These are phyloP conservation scores for Rosalia funebris DNA, from an alignment of 2,888 invertebrate genomes.

Conservation along the genomic window DNA sequence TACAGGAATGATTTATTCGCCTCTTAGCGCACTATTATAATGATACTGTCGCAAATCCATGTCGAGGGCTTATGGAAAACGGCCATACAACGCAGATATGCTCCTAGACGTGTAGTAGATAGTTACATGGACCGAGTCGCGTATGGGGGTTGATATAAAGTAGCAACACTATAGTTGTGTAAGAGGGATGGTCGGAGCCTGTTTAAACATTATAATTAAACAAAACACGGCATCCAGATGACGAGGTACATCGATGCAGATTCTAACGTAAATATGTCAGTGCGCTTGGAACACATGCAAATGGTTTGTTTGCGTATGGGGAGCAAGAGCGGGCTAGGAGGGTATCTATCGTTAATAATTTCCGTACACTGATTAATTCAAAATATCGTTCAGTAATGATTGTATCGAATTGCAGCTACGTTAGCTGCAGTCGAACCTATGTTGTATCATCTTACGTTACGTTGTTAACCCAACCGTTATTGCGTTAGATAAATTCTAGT, in stretches of 20 bases:
- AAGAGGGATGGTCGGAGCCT: conserved; percentile 45
- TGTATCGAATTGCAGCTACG: background rate
- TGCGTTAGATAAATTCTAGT: no score
- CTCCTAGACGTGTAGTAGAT: conserved; percentile 23
- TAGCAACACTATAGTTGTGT: conserved; percentile 34
- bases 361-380: conserved; percentile 55
- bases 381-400: conserved; percentile 44
- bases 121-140: conserved; percentile 20
- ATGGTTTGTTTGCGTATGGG: conserved; percentile 48
- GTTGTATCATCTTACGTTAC: no score
- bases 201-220: conserved; percentile 52
- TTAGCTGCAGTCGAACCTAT: background rate
- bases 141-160: conserved; percentile 33
- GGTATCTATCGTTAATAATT: conserved; percentile 48
- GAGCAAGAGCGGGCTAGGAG: conserved; percentile 28
- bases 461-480: no score
- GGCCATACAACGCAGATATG: conserved; percentile 14
- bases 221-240: conserved; percentile 53
- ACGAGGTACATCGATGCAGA: conserved; percentile 51
- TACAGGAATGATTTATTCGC: background rate
- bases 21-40: conserved; percentile 6
- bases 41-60: conserved; percentile 5
- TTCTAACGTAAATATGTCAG: conserved; percentile 53
- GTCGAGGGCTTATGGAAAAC: conserved; percentile 8
- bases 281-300: conserved; percentile 49